These are phyloP conservation scores for Anoura caudifer DNA, from an alignment of 2,113 vertebrate species.

Conservation along the genomic window DNA sequence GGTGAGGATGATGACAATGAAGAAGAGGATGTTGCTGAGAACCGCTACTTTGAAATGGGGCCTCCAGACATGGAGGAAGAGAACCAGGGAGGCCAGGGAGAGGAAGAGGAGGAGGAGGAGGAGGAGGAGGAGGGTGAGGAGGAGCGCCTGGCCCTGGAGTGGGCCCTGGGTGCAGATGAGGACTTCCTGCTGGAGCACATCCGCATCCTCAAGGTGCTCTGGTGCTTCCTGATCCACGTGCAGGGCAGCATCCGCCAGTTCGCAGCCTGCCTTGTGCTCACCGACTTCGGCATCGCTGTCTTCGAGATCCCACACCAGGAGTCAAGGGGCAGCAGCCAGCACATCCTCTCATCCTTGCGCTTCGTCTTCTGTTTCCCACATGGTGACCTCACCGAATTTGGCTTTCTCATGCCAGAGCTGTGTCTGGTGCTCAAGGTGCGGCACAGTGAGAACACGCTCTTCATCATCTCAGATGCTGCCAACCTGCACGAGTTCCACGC, in stretches of 20 bases:
- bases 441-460: slow-evolving; percentile 79
- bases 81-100: slow-evolving; percentile 37
- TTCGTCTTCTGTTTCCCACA: slow-evolving; percentile 83
- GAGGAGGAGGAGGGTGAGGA: slow-evolving; percentile 53
- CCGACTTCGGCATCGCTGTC: slow-evolving; percentile 82
- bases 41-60: slow-evolving; percentile 97
- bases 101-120: slow-evolving; percentile 45
- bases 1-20: slow-evolving; percentile 41
- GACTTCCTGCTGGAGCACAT: slow-evolving; percentile 67
- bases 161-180: slow-evolving; percentile 56
- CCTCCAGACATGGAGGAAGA: slow-evolving; percentile 78
- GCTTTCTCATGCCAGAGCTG: slow-evolving; percentile 87
- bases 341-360: slow-evolving; percentile 84
- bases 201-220: slow-evolving; percentile 84
- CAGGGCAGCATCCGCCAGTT: slow-evolving; percentile 85
- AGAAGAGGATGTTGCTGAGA: slow-evolving; percentile 67
- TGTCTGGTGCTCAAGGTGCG: slow-evolving; percentile 86
- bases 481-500: slow-evolving; percentile 86
- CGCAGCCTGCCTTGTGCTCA: slow-evolving; percentile 90
- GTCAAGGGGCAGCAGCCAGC: slow-evolving; percentile 75
- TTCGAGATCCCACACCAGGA: slow-evolving; percentile 83
- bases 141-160: slow-evolving; percentile 80
- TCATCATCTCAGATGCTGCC: slow-evolving; percentile 86
- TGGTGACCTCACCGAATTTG: slow-evolving; percentile 82
- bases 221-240: slow-evolving; percentile 90